These are phyloP conservation scores for Latrodectus hesperus DNA, from an alignment of 2,888 invertebrate species.

Conservation along the genomic window DNA sequence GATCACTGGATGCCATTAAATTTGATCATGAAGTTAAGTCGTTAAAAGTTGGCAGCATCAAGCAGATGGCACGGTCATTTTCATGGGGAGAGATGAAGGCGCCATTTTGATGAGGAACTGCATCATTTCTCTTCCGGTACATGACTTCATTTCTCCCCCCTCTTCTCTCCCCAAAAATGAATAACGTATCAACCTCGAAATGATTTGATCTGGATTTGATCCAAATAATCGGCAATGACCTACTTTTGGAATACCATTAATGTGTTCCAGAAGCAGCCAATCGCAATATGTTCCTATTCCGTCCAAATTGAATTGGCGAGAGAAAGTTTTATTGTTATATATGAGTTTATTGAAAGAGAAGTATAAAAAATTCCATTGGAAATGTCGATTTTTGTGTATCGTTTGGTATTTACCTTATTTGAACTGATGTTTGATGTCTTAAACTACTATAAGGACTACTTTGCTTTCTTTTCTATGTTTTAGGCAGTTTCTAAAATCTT, in stretches of 20 bases:
- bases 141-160: not conserved
- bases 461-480: no score
- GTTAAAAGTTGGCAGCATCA: not conserved
- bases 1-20: not conserved
- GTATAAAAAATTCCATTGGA: no score
- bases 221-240: constrained; percentile 33
- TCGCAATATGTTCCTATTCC: constrained; percentile 12
- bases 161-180: constrained; percentile 13
- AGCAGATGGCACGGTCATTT: constrained; percentile 11
- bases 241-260: not conserved
- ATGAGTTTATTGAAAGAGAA: no score
- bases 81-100: constrained; percentile 8
- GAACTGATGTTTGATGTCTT: no score
- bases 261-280: not conserved
- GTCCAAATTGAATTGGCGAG: not conserved
- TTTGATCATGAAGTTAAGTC: constrained; percentile 3
- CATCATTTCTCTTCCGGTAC: not conserved
- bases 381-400: no score
- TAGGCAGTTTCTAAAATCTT: no score
- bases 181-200: constrained; percentile 20
- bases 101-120: constrained; percentile 9
- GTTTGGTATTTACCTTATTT: no score
- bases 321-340: no score
- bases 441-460: no score
- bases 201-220: constrained; percentile 28